These are phyloP conservation scores for Phyllotreta striolata DNA, from an alignment of 2,888 invertebrate genomes.

Conservation along the genomic window DNA sequence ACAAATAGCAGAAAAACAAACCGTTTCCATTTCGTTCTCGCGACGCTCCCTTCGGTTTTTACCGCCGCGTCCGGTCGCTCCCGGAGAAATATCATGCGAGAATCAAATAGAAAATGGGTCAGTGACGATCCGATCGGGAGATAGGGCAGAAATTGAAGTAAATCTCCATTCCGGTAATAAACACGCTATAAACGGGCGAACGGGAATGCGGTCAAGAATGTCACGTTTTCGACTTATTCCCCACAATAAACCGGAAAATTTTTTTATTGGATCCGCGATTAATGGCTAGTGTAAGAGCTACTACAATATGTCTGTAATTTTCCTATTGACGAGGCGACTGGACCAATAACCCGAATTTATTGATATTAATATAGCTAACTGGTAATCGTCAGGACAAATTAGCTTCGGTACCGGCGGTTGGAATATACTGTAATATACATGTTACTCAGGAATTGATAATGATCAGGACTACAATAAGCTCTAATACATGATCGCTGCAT, in stretches of 20 bases:
- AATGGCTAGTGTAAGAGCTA: too few relatives aligned
- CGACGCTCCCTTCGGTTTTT: conserved; percentile 20
- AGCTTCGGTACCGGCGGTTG: conserved; percentile 6
- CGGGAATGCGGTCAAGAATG: conserved; percentile 23
- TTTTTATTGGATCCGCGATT: too few relatives aligned
- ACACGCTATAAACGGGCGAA: conserved; percentile 35
- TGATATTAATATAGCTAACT: conserved; percentile 23
- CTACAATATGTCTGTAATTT: too few relatives aligned
- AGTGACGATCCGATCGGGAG: conserved; percentile 27
- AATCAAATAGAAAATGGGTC: conserved; percentile 30
- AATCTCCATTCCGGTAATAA: conserved; percentile 39
- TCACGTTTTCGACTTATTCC: conserved; percentile 19
- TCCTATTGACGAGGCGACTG: neutral
- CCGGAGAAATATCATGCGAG: conserved; percentile 14
- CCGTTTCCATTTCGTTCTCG: conserved; percentile 13
- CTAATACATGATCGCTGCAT: conserved; percentile 18
- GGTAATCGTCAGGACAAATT: conserved; percentile 25
- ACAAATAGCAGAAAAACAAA: conserved; percentile 15
- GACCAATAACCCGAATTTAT: conserved; percentile 21
- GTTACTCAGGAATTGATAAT: conserved; percentile 19
- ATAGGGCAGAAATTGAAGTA: conserved; percentile 33
- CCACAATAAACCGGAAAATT: too few relatives aligned
- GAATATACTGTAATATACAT: conserved; percentile 31
- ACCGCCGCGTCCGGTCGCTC: conserved; percentile 13
- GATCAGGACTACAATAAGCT: conserved; percentile 21